Evolutionary conservation across 2,113 vertebrate genomes (phyloP).

Genomic region (Bambusicola thoracicus): DNA sequence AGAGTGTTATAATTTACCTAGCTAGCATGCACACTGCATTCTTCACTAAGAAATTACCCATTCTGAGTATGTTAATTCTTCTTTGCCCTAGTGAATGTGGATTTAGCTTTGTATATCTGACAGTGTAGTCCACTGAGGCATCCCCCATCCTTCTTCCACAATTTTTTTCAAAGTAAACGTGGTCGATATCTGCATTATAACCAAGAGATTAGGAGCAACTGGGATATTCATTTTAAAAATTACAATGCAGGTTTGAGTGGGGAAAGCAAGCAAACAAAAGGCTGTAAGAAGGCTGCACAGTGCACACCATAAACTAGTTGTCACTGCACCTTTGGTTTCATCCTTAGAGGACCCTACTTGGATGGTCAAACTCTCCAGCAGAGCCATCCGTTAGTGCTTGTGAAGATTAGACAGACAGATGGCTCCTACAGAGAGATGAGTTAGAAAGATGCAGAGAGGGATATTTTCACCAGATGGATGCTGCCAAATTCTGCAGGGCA

Average conservation of each 20-base stretch:
- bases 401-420: constrained; percentile 61
- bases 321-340: neutral
- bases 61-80: neutral
- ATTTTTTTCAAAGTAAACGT: constrained; percentile 3
- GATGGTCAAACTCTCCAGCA: constrained; percentile 50
- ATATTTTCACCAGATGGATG: constrained; percentile 39
- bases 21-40: neutral
- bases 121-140: neutral
- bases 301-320: neutral
- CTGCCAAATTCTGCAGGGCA: constrained; percentile 36
- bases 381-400: neutral
- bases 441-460: constrained; percentile 43
- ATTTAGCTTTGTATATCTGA: neutral
- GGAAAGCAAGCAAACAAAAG: neutral
- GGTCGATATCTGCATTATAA: constrained; percentile 37
- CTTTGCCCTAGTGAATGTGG: neutral
- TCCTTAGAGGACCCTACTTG: neutral
- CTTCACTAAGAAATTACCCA: neutral
- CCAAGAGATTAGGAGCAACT: neutral
- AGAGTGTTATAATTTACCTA: neutral
- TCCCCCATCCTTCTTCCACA: neutral
- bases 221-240: neutral
- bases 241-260: neutral
- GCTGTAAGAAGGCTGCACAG: neutral
- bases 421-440: constrained; percentile 34